phyloP scores from a whole-genome alignment of 2,113 vertebrate genomes.

The Procavia capensis region DNA sequence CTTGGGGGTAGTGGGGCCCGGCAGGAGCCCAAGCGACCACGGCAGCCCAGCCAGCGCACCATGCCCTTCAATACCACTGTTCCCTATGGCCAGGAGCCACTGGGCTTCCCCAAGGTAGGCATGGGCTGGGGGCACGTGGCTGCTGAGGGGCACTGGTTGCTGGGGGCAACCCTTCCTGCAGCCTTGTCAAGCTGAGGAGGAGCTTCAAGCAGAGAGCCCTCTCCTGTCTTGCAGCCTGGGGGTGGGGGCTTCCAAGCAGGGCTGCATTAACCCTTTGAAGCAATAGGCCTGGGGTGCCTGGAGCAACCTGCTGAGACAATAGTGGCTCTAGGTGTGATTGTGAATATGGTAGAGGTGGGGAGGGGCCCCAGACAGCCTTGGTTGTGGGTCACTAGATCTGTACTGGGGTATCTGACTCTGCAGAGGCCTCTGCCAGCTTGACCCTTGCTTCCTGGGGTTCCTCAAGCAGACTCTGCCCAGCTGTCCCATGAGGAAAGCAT shows the following conservation, averaged over 20 bases:
- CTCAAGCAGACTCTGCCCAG: too few relatives aligned
- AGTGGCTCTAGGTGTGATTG: not conserved
- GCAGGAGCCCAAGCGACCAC: conserved; percentile 90
- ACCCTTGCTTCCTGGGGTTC: not conserved
- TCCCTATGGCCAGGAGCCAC: conserved; percentile 91
- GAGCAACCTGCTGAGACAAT: not conserved
- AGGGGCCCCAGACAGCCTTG: not conserved
- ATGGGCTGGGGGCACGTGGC: not conserved
- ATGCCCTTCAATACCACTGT: conserved; percentile 90
- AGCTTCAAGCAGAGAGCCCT: not conserved
- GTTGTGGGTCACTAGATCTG: not conserved
- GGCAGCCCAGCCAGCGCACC: conserved; percentile 88
- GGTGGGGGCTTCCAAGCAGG: not conserved
- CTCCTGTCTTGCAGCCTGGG: not conserved
- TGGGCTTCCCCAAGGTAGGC: conserved; percentile 89
- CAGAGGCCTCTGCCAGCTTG: not conserved
- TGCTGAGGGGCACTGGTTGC: not conserved
- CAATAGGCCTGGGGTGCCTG: rapidly evolving
- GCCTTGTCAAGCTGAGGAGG: not conserved
- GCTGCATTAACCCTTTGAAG: not conserved
- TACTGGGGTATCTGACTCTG: not conserved
- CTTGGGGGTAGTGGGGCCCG: conserved; percentile 86
- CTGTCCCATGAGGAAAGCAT: not conserved
- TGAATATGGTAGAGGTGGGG: not conserved
- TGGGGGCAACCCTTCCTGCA: not conserved